phyloP scores from a whole-genome alignment of 2,797 vertebrate species.

The Eleutherodactylus coqui region DNA sequence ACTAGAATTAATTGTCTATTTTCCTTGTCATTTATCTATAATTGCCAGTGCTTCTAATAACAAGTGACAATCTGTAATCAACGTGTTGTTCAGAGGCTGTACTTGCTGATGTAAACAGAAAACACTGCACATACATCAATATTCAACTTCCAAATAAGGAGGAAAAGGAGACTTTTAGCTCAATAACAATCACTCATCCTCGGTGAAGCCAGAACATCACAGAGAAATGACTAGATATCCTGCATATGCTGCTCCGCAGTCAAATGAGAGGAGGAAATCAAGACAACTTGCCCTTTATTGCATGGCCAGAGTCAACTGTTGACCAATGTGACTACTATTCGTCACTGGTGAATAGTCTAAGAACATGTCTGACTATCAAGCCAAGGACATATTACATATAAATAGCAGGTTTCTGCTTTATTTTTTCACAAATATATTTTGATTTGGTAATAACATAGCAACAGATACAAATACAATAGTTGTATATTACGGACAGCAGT shows the following conservation, averaged over 20 bases:
- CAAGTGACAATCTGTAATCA: conserved; percentile 39
- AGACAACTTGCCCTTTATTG: neutral
- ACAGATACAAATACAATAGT: no score
- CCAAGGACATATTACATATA: neutral
- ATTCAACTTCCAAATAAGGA: conserved; percentile 17
- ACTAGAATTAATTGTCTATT: conserved; percentile 41
- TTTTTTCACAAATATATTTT: neutral
- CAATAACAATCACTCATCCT: conserved; percentile 33
- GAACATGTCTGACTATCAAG: neutral
- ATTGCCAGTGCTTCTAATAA: conserved; percentile 22
- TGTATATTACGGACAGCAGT: no score
- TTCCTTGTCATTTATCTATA: conserved; percentile 10
- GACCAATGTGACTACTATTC: neutral
- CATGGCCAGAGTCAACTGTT: neutral
- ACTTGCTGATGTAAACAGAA: conserved; percentile 36
- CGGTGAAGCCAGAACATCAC: neutral
- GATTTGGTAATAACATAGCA: no score
- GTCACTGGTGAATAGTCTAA: neutral
- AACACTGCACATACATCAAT: conserved; percentile 30
- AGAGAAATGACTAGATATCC: neutral
- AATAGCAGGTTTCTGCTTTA: neutral
- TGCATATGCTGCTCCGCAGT: neutral
- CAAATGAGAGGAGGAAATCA: neutral
- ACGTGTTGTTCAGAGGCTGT: conserved; percentile 25
- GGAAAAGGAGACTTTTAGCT: conserved; percentile 5